Evolutionary conservation across 2,797 vertebrate species (phyloP).

Genomic region (Artibeus jamaicensis): DNA sequence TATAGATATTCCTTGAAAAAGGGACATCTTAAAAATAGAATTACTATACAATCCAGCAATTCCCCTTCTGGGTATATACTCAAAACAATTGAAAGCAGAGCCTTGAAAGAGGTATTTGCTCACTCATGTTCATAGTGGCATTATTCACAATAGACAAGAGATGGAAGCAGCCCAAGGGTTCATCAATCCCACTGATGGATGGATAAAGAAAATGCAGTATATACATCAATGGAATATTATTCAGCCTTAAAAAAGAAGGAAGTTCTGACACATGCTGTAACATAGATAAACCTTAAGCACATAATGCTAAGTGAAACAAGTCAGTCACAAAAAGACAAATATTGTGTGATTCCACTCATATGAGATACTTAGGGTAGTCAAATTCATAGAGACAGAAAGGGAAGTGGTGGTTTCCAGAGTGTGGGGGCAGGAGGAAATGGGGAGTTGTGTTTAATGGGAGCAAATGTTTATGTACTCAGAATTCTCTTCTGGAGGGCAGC

Average conservation of each 20-base stretch:
- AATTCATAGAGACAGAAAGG: neutral
- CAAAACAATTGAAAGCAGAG: neutral
- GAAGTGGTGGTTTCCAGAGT: neutral
- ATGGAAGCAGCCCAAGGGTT: neutral
- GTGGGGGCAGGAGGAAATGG: neutral
- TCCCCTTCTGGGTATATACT: neutral
- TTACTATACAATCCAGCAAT: neutral
- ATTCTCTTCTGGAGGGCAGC: neutral
- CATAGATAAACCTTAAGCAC: neutral
- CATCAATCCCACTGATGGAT: rapidly evolving
- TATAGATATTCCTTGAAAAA: neutral
- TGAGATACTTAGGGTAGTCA: neutral
- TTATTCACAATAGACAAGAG: neutral
- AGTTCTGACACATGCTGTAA: neutral
- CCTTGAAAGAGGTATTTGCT: neutral
- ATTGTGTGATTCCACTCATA: neutral
- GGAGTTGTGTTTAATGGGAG: neutral
- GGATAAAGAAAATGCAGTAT: neutral
- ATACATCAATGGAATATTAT: neutral
- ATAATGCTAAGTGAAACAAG: neutral
- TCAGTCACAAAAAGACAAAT: neutral
- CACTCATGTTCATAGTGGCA: neutral
- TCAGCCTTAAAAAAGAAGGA: neutral
- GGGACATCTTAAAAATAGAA: neutral
- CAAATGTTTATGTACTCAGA: neutral